Percentiles rank a stretch among this genome's conserved stretches.
Evolutionary conservation across 2,888 invertebrate species (phyloP).

Genomic region (Eurytoma adleriae): DNA sequence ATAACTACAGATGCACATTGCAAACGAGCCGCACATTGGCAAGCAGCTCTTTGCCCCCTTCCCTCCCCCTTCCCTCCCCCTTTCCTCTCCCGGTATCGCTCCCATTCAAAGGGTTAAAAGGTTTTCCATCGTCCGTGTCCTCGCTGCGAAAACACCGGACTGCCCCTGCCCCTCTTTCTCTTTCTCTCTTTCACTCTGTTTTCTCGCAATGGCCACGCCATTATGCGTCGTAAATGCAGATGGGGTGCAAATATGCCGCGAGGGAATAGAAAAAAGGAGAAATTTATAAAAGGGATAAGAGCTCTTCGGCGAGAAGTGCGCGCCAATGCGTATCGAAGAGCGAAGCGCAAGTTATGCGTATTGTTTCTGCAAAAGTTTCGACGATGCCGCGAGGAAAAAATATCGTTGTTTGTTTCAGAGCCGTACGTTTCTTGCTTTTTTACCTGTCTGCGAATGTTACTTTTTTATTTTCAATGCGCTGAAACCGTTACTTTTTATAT

Average conservation of each 20-base stretch:
- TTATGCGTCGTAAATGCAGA: slow-evolving; percentile 52
- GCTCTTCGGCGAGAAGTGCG: background rate
- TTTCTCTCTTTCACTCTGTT: background rate
- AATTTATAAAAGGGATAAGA: slow-evolving; percentile 7
- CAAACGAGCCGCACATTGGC: slow-evolving; percentile 19
- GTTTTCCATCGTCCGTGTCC: slow-evolving; percentile 52
- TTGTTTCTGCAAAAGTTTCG: slow-evolving; percentile 35
- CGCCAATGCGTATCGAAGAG: slow-evolving; percentile 35
- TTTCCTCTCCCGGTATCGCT: slow-evolving; percentile 45
- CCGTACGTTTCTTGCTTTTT: background rate
- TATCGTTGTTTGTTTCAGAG: slow-evolving; percentile 32
- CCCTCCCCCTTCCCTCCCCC: too few relatives aligned
- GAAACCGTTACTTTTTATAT: background rate
- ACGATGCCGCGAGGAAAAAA: background rate
- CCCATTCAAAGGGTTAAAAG: slow-evolving; percentile 61
- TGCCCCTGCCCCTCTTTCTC: background rate
- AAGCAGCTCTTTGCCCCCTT: too few relatives aligned
- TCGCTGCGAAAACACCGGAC: slow-evolving; percentile 3
- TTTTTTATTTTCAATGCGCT: slow-evolving; percentile 6
- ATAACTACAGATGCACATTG: slow-evolving; percentile 56
- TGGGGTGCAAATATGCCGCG: slow-evolving; percentile 18
- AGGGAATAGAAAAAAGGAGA: slow-evolving; percentile 26
- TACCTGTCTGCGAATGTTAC: background rate
- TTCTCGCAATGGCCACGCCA: background rate
- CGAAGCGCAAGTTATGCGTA: slow-evolving; percentile 30